Evolutionary conservation across 2,888 invertebrate genomes (phyloP).

Genomic region (Elmis aenea): DNA sequence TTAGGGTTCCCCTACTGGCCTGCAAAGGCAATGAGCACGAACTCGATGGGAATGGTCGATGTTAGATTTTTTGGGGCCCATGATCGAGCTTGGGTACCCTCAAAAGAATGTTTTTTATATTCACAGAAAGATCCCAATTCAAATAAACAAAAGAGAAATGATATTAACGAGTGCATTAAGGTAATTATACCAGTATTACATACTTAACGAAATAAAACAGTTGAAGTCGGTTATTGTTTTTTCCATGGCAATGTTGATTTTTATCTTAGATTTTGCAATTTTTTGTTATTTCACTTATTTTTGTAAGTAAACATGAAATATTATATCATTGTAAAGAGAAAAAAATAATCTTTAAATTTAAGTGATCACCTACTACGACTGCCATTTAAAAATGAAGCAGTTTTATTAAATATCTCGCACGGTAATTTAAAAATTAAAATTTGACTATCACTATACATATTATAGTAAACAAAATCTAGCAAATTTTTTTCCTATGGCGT

Average conservation of each 20-base stretch:
- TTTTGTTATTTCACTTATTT: too few species aligned
- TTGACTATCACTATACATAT: constrained; percentile 3
- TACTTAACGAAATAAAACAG: too few species aligned
- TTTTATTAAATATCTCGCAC: too few species aligned
- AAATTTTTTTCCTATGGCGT: too few species aligned
- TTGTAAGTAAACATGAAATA: too few species aligned
- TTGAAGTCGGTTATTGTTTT: too few species aligned
- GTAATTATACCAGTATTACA: constrained; percentile 38
- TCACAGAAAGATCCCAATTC: constrained; percentile 70
- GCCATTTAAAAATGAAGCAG: too few species aligned
- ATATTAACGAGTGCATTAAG: constrained; percentile 58
- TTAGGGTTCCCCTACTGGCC: constrained; percentile 94
- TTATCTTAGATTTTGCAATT: too few species aligned
- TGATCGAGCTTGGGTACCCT: constrained; percentile 86
- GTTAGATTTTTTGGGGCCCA: constrained; percentile 94
- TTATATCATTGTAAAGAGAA: too few species aligned
- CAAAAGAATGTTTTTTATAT: constrained; percentile 77
- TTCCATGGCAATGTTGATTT: too few species aligned
- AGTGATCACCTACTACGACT: too few species aligned
- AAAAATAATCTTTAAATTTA: too few species aligned
- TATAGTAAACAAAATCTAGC: constrained; percentile 1
- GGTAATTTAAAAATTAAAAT: constrained; percentile 1
- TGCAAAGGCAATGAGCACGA: constrained; percentile 80
- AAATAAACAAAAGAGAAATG: constrained; percentile 55
- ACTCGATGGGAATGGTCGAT: constrained; percentile 66